Conservation (phyloP, 1,140 invertebrate species). For the Cyclina sinensis region DNA sequence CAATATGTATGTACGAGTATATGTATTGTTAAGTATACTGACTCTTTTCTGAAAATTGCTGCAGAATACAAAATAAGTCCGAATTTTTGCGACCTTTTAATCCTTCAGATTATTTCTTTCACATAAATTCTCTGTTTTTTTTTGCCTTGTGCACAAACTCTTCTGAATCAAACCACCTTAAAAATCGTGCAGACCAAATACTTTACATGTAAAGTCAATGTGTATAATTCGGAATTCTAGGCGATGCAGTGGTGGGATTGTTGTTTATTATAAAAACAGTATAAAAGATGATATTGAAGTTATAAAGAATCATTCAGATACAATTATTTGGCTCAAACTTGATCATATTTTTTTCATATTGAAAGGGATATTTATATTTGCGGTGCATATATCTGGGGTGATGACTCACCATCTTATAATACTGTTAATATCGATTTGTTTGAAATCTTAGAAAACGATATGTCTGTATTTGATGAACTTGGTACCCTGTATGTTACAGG, state of each 20-base stretch:
- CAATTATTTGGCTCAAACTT: constrained; percentile 26
- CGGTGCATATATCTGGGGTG: constrained; percentile 1
- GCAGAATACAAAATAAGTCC: too few species aligned
- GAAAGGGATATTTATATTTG: constrained; percentile 28
- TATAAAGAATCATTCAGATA: constrained; percentile 38
- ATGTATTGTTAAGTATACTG: too few species aligned
- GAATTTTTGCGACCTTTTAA: too few species aligned
- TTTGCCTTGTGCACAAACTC: too few species aligned
- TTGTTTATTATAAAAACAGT: constrained; percentile 9
- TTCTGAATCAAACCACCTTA: too few species aligned
- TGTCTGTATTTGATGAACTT: not conserved
- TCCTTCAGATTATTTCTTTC: too few species aligned
- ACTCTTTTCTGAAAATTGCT: too few species aligned
- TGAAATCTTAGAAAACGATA: constrained; percentile 37
- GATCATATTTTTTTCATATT: constrained; percentile 18
- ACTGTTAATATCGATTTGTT: constrained; percentile 8
- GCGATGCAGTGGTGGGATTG: constrained; percentile 14
- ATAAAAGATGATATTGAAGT: constrained; percentile 31
- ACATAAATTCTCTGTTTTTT: too few species aligned
- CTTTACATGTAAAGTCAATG: too few species aligned
- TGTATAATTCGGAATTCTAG: not conserved
- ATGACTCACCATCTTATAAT: not conserved
- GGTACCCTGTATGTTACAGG: not conserved
- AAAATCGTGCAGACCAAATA: too few species aligned
- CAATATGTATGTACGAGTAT: too few species aligned